Conservation (phyloP, 2,888 invertebrate species). For the Macrosiphum euphorbiae region DNA sequence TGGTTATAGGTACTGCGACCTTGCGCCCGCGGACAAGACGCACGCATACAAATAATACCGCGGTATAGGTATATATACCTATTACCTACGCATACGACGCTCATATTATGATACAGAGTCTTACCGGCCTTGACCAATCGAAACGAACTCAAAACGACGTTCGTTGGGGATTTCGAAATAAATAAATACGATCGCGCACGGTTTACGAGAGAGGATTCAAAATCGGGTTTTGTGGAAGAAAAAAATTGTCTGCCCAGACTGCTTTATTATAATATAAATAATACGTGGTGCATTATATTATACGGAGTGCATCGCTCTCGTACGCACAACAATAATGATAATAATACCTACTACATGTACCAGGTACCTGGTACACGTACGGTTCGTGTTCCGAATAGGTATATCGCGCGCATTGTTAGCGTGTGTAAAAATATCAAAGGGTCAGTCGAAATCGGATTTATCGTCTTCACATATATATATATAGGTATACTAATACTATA, state of each 20-base stretch:
- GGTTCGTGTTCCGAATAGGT: slow-evolving; percentile 3
- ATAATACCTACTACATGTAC: neutral
- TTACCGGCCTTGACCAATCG: neutral
- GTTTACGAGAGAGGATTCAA: neutral
- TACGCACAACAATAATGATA: neutral
- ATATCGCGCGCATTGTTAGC: neutral
- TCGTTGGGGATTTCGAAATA: neutral
- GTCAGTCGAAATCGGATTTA: slow-evolving; percentile 12
- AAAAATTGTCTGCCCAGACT: neutral
- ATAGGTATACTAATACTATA: too few relatives aligned
- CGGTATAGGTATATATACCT: neutral
- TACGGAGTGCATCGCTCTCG: slow-evolving; percentile 14
- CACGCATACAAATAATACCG: neutral
- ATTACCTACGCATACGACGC: neutral
- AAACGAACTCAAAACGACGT: neutral
- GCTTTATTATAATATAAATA: neutral
- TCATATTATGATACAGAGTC: neutral
- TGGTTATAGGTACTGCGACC: neutral
- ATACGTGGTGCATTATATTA: neutral
- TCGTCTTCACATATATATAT: neutral
- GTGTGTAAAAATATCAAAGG: slow-evolving; percentile 30
- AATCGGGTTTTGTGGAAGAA: neutral
- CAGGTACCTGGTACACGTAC: too few relatives aligned
- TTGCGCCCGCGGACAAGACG: neutral
- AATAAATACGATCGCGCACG: neutral